These are phyloP conservation scores for Phylloscopus trochilus DNA, from an alignment of 2,113 vertebrate species.

Conservation along the genomic window DNA sequence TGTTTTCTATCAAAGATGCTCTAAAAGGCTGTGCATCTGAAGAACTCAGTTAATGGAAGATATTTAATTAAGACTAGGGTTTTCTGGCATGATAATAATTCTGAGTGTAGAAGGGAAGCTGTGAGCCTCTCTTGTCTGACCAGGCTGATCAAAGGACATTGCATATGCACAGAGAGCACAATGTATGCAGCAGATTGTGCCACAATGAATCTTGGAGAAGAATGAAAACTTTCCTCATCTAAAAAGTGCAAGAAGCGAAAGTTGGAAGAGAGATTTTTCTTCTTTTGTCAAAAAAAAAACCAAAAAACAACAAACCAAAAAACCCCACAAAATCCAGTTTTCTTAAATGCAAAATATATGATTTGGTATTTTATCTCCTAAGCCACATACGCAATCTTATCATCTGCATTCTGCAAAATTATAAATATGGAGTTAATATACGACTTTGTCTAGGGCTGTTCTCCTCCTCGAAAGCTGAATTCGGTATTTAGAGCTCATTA, in stretches of 20 bases:
- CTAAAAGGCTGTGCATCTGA: conserved; percentile 15
- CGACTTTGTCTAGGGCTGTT: conserved; percentile 60
- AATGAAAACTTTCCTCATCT: not conserved
- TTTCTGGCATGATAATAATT: conserved; percentile 26
- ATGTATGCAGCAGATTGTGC: conserved; percentile 1
- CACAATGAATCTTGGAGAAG: conserved; percentile 13
- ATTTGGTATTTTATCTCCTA: conserved; percentile 33
- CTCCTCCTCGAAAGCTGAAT: conserved; percentile 57
- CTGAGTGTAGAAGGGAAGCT: not conserved
- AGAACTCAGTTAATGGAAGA: not conserved
- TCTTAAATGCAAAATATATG: not conserved
- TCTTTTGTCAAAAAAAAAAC: conserved; percentile 24
- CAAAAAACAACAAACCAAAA: not conserved
- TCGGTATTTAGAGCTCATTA: conserved; percentile 65
- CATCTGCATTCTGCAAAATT: conserved; percentile 61
- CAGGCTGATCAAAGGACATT: conserved; percentile 40
- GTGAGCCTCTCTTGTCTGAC: not conserved
- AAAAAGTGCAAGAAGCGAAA: not conserved
- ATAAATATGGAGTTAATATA: conserved; percentile 67
- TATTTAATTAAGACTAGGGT: conserved; percentile 51
- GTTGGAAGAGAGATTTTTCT: not conserved
- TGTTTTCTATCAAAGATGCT: conserved; percentile 14
- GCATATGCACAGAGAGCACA: not conserved
- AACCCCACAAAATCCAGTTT: not conserved
- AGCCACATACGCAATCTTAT: conserved; percentile 19